Evolutionary conservation across 2,888 invertebrate genomes (phyloP).

Genomic region (Cerceris rybyensis): DNA sequence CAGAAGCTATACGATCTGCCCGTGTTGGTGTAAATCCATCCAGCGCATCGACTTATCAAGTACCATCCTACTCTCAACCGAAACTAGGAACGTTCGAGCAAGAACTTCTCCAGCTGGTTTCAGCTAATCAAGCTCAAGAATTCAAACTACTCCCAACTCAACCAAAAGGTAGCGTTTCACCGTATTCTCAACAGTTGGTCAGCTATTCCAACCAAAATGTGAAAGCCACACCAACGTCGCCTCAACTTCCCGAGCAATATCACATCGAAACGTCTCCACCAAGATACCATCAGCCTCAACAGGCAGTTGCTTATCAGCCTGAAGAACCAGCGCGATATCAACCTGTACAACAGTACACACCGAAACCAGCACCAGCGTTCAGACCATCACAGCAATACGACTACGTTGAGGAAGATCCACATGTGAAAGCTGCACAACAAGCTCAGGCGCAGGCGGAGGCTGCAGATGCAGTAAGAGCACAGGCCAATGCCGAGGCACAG

Average conservation of each 20-base stretch:
- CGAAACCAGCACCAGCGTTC: constrained; percentile 61
- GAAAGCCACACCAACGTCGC: constrained; percentile 62
- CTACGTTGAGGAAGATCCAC: constrained; percentile 61
- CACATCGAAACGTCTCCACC: constrained; percentile 76
- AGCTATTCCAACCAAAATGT: constrained; percentile 68
- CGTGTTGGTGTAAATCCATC: constrained; percentile 67
- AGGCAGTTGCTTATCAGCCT: constrained; percentile 63
- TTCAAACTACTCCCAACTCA: constrained; percentile 71
- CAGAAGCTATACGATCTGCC: constrained; percentile 67
- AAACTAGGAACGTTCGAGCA: constrained; percentile 78
- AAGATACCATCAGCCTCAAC: constrained; percentile 67
- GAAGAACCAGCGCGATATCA: constrained; percentile 67
- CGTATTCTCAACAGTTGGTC: constrained; percentile 69
- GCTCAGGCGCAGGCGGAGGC: constrained; percentile 62
- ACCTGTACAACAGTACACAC: constrained; percentile 32
- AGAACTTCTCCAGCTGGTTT: constrained; percentile 76
- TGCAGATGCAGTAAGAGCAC: constrained; percentile 72
- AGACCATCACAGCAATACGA: constrained; percentile 70
- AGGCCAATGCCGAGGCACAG: constrained; percentile 76
- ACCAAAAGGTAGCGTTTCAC: constrained; percentile 55
- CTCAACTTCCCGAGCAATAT: constrained; percentile 73
- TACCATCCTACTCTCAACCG: constrained; percentile 67
- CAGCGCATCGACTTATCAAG: constrained; percentile 67
- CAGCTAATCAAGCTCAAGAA: constrained; percentile 78
- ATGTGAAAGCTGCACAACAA: constrained; percentile 47